phyloP scores from a whole-genome alignment of 2,113 vertebrate genomes.

The Indicator maculatus region DNA sequence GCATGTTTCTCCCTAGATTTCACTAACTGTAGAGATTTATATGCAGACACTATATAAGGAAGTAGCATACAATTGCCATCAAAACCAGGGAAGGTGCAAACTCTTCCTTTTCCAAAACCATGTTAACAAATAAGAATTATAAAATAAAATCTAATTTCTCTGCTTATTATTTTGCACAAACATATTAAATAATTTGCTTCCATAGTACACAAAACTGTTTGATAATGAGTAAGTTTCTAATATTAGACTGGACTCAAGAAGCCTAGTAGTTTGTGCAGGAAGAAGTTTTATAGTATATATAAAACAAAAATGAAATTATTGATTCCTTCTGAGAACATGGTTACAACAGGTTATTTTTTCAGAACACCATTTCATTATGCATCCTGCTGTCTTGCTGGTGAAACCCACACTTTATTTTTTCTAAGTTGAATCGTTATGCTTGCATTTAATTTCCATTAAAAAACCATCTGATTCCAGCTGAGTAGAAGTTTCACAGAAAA shows the following conservation, averaged over 20 bases:
- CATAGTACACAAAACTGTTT: background rate
- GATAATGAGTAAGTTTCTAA: background rate
- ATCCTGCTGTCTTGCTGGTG: background rate
- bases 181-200: background rate
- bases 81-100: background rate
- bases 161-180: background rate
- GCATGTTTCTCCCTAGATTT: background rate
- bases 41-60: background rate
- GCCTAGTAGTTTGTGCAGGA: background rate
- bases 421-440: background rate
- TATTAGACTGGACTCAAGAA: background rate
- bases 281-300: background rate
- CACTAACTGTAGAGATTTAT: background rate
- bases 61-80: background rate
- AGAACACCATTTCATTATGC: background rate
- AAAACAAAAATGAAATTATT: background rate
- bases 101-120: background rate
- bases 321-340: background rate
- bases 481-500: background rate
- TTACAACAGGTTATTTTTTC: background rate
- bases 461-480: background rate
- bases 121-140: background rate
- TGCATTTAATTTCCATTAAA: slow-evolving; percentile 15
- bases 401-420: background rate
- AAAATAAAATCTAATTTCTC: background rate